Evolutionary conservation across 2,888 invertebrate genomes (phyloP), one percentile per base, ranked within the genome.

Genomic region (Parelbella ahira): DNA sequence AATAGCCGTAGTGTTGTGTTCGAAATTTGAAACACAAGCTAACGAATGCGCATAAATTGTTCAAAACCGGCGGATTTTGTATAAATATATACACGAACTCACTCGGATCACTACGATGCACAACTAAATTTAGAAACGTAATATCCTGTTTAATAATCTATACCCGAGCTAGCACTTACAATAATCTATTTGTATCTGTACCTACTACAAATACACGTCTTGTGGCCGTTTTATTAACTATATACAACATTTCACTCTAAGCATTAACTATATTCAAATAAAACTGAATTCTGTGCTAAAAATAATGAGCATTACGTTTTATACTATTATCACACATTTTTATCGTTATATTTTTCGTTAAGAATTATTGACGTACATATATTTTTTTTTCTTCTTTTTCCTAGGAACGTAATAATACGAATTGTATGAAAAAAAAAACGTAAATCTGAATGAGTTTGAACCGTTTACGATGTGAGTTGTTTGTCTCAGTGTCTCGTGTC

Each of bases 1-100:
- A 27, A 36, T 7, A 9, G 21, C n/a, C 12, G 4, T 8, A 12
- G 10, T 30, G 25, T 39, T 44, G 38, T 34, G 44, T 34, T 12
- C 32, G 34, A 44, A 37, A 21, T 39, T 45, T 45, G 20, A 34
- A 39, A 27, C 44, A 45, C 23, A 13, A 54, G 3, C 53, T 53
- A 71, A 68, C 63, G 63, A 66, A 76, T 76, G 77, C 73, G 73
- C 77, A 75, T 78, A 77, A 77, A 73, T 72, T 71, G 71, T 49
- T 29, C 61, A 60, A 58, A 66, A 67, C 66, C 60, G 65, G 55
- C 61, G 68, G 67, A 76, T 53, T 72, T 75, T 65, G 58, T 66
- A 62, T 69, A 63, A 66, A n/a, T n/a, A n/a, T n/a, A 54, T 57
- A 56, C 52, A 56, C 58, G 56, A 60, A 66, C 63, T 64, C 58